Conservation (phyloP, 2,113 vertebrate species). For the Sorex fumeus region DNA sequence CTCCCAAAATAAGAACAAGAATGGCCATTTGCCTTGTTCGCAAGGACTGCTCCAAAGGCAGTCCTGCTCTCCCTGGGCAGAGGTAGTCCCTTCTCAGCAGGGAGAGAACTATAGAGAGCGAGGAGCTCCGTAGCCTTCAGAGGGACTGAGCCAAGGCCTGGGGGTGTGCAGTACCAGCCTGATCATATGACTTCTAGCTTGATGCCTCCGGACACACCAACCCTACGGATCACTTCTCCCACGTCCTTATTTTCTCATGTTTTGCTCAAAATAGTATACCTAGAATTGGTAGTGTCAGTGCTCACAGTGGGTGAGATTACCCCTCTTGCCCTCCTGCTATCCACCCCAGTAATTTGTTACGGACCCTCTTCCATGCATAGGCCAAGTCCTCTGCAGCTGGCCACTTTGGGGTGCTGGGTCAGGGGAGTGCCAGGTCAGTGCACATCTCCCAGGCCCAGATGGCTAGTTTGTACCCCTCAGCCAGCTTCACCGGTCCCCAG, state of each 20-base stretch:
- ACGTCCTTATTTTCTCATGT: not conserved
- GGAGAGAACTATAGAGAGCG: not conserved
- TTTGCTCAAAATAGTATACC: not conserved
- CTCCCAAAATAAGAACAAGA: too few relatives aligned
- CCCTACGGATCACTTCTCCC: constrained; percentile 18
- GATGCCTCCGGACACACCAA: not conserved
- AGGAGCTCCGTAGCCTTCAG: not conserved
- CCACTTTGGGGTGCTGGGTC: too few relatives aligned
- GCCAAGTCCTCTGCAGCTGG: too few relatives aligned
- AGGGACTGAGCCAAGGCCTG: not conserved
- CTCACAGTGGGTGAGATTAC: too few relatives aligned
- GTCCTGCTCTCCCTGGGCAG: not conserved
- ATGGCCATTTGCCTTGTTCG: too few relatives aligned
- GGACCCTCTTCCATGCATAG: too few relatives aligned
- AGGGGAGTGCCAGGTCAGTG: too few relatives aligned
- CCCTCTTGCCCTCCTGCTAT: too few relatives aligned
- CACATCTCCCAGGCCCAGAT: not conserved
- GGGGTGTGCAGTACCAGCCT: not conserved
- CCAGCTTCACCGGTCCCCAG: not conserved
- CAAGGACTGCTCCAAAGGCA: too few relatives aligned
- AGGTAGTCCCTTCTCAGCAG: not conserved
- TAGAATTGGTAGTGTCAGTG: not conserved
- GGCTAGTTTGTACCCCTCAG: not conserved
- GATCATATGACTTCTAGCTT: not conserved
- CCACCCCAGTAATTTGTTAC: too few relatives aligned